Evolutionary conservation across 2,113 vertebrate genomes (phyloP).

Genomic region (Cynopterus brachyotis): DNA sequence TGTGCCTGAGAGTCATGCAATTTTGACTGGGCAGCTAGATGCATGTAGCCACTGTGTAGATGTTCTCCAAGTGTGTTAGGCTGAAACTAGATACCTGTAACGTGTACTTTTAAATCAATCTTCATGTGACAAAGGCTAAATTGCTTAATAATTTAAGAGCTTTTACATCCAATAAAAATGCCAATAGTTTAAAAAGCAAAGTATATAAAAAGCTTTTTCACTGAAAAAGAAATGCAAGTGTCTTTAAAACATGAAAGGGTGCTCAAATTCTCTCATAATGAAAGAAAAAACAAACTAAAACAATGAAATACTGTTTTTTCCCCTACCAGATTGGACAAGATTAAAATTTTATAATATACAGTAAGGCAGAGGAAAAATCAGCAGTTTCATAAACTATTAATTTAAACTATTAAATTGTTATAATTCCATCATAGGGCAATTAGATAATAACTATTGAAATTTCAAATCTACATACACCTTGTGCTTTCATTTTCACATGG

Average conservation of each 20-base stretch:
- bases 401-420: neutral
- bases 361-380: neutral
- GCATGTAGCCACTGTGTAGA: neutral
- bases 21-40: neutral
- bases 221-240: neutral
- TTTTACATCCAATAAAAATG: neutral
- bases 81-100: neutral
- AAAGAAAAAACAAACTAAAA: slow-evolving; percentile 17
- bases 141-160: neutral
- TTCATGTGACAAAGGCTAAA: neutral
- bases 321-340: neutral
- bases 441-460: neutral
- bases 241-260: slow-evolving; percentile 1
- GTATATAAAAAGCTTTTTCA: neutral
- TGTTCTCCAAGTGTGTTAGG: neutral
- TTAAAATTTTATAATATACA: neutral
- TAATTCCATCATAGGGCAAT: neutral
- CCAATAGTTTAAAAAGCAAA: neutral
- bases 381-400: slow-evolving; percentile 1
- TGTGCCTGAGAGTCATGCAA: neutral
- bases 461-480: neutral
- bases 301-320: neutral
- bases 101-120: neutral
- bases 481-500: neutral
- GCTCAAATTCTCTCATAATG: neutral